Evolutionary conservation across 1,140 invertebrate genomes (phyloP).

Genomic region (Drosophila orosa): DNA sequence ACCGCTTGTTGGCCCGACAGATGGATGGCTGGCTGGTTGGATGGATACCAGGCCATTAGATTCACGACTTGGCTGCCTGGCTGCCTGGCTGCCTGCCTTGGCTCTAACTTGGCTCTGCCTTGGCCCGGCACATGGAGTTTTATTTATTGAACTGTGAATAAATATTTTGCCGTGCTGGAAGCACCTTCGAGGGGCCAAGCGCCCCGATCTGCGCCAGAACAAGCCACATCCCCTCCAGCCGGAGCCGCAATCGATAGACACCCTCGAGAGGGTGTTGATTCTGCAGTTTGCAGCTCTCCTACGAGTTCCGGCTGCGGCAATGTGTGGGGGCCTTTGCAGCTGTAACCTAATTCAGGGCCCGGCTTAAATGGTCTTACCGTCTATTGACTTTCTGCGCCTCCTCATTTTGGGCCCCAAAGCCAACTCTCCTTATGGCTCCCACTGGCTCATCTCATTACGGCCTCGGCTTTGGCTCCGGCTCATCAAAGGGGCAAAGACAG

Average conservation of each 20-base stretch:
- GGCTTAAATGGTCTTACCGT: constrained; percentile 77
- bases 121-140: constrained; percentile 47
- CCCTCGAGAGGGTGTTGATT: constrained; percentile 59
- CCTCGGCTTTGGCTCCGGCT: constrained; percentile 6
- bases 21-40: constrained; percentile 35
- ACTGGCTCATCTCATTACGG: constrained; percentile 53
- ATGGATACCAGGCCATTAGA: constrained; percentile 48
- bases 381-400: constrained; percentile 72
- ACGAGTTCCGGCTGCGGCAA: constrained; percentile 60
- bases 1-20: constrained; percentile 27
- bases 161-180: constrained; percentile 66
- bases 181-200: constrained; percentile 41
- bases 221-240: constrained; percentile 14
- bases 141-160: constrained; percentile 81
- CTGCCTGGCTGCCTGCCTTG: constrained; percentile 9
- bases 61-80: constrained; percentile 35
- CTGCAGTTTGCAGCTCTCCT: constrained; percentile 57
- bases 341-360: constrained; percentile 69
- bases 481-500: constrained; percentile 39
- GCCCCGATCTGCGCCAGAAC: constrained; percentile 34
- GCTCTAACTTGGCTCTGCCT: constrained; percentile 13
- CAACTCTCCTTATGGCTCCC: constrained; percentile 20
- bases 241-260: constrained; percentile 63
- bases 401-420: constrained; percentile 36
- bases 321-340: constrained; percentile 28